Evolutionary conservation across 2,888 invertebrate genomes (phyloP).

Genomic region (Cryptops parisi): DNA sequence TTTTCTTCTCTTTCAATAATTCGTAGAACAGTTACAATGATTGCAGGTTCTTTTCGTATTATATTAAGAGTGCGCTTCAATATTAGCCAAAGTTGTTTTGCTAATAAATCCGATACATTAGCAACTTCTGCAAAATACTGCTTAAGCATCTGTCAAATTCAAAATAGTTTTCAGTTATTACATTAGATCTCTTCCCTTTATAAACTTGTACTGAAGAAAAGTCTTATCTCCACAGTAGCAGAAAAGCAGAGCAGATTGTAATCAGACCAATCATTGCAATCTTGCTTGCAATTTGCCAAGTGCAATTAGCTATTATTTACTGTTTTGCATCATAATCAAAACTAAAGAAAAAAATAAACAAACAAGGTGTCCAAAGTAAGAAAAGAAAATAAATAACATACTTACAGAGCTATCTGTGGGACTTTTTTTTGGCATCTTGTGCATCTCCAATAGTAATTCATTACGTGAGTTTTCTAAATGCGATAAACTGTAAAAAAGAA

Average conservation of each 20-base stretch:
- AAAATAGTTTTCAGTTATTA: not conserved
- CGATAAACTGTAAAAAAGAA: constrained; percentile 72
- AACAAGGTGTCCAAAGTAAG: constrained; percentile 1
- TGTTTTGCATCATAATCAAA: too few relatives aligned
- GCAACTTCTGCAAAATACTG: constrained; percentile 95
- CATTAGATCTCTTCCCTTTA: not conserved
- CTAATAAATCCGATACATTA: constrained; percentile 68
- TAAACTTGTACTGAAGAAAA: too few relatives aligned
- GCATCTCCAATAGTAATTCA: constrained; percentile 84
- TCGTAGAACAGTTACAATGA: constrained; percentile 87
- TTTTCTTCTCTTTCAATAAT: constrained; percentile 96
- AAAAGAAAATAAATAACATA: constrained; percentile 7
- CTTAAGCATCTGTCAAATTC: constrained; percentile 51
- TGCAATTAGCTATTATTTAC: too few relatives aligned
- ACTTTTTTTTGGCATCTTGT: constrained; percentile 81
- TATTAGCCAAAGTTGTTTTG: constrained; percentile 81
- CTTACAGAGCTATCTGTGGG: constrained; percentile 63
- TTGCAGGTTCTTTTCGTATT: constrained; percentile 83
- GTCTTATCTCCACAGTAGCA: too few relatives aligned
- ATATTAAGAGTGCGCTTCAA: constrained; percentile 81
- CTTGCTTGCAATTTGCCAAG: too few relatives aligned
- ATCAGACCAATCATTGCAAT: too few relatives aligned
- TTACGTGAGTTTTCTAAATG: constrained; percentile 95
- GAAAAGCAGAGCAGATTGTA: too few relatives aligned
- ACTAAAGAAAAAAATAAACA: too few relatives aligned